These are phyloP conservation scores for Alsophila aescularia DNA, from an alignment of 2,888 invertebrate genomes.

Conservation along the genomic window DNA sequence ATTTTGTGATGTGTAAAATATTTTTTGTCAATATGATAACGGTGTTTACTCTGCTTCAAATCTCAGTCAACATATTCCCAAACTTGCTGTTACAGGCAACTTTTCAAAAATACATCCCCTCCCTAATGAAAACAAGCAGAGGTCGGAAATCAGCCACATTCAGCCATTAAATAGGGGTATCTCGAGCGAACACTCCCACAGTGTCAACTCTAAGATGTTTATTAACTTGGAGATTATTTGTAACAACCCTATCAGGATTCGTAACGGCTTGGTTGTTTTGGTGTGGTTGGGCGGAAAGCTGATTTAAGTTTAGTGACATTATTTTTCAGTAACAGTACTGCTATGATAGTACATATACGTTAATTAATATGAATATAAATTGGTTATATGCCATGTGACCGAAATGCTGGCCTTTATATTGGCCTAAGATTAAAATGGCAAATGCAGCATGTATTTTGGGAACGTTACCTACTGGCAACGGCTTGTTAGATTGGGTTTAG, in stretches of 20 bases:
- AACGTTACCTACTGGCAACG: too few species aligned
- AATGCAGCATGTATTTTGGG: too few species aligned
- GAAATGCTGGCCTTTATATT: too few species aligned
- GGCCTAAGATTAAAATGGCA: too few species aligned
- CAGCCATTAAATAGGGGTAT: conserved; percentile 25
- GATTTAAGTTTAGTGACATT: not conserved
- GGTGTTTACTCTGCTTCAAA: not conserved
- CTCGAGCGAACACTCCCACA: conserved; percentile 22
- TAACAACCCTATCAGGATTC: conserved; percentile 24
- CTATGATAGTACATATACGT: too few species aligned
- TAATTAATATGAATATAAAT: too few species aligned
- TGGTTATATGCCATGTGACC: too few species aligned
- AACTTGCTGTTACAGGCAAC: conserved; percentile 10
- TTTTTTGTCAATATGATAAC: too few species aligned
- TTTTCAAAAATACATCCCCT: conserved; percentile 13
- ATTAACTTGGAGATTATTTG: conserved; percentile 30
- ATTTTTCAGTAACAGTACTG: too few species aligned
- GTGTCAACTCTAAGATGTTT: conserved; percentile 31
- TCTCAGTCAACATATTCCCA: not conserved
- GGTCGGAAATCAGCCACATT: conserved; percentile 22
- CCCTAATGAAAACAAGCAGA: conserved; percentile 15
- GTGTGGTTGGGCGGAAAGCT: conserved; percentile 1
- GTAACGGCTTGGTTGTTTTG: conserved; percentile 15
- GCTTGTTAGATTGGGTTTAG: too few species aligned
- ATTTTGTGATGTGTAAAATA: too few species aligned